Percentiles rank a stretch among this genome's conserved stretches.
phyloP scores from a whole-genome alignment of 1,140 invertebrate species.

The Hycleus phaleratus region DNA sequence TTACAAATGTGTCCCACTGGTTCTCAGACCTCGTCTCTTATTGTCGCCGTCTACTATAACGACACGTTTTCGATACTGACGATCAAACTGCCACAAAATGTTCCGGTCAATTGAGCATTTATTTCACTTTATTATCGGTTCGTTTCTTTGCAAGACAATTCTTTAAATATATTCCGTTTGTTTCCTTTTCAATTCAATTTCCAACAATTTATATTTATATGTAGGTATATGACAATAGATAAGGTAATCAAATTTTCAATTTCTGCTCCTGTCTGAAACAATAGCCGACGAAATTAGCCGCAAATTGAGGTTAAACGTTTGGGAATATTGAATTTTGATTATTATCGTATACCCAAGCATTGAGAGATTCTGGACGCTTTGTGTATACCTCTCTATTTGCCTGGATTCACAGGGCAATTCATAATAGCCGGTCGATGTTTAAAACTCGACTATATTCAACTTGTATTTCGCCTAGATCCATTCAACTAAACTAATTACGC shows the following conservation, averaged over 20 bases:
- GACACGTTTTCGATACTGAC: neutral
- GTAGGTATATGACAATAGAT: constrained; percentile 1
- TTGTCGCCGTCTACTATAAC: no score
- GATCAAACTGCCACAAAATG: constrained; percentile 2
- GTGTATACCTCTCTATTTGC: no score
- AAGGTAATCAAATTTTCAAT: constrained; percentile 13
- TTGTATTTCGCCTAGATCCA: no score
- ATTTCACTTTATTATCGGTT: constrained; percentile 6
- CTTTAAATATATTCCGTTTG: no score
- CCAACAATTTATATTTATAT: no score
- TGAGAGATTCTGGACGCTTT: no score
- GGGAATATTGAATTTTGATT: constrained; percentile 7
- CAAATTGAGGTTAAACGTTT: constrained; percentile 1
- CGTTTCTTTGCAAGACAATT: constrained; percentile 4
- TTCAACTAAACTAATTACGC: no score
- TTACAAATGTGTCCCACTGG: constrained; percentile 14
- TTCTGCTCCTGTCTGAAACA: constrained; percentile 3
- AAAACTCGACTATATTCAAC: neutral
- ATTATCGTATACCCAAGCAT: neutral
- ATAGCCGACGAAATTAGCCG: constrained; percentile 6
- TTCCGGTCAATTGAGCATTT: constrained; percentile 8
- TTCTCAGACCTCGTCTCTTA: constrained; percentile 6
- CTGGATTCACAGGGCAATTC: no score
- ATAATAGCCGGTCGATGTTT: neutral
- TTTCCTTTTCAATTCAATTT: no score